Evolutionary conservation across 2,113 vertebrate species (phyloP).

Genomic region (Hemibagrus wyckioides): DNA sequence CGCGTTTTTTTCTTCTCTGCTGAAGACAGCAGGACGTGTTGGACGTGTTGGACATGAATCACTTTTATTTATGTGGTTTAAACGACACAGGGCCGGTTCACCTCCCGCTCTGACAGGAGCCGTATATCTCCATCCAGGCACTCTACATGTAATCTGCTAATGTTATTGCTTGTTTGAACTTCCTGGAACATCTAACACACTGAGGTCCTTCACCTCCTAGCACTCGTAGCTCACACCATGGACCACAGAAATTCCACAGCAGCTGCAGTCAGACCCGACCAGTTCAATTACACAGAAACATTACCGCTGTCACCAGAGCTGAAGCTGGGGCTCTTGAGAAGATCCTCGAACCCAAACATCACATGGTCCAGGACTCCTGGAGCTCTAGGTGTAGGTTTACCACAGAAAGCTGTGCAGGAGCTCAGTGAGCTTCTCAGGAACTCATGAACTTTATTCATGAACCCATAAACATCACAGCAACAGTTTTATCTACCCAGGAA

Average conservation of each 20-base stretch:
- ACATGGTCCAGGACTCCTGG: background rate
- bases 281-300: background rate
- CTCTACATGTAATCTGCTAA: background rate
- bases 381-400: background rate
- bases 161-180: background rate
- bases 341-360: background rate
- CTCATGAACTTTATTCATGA: background rate
- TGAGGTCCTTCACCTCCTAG: background rate
- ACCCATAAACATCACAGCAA: background rate
- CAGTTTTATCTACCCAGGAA: background rate
- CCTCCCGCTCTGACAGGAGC: background rate
- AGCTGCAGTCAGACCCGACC: background rate
- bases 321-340: background rate
- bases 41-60: background rate
- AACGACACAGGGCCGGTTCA: background rate
- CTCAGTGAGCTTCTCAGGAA: background rate
- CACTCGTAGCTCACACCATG: background rate
- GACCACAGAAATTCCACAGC: background rate
- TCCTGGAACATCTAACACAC: background rate
- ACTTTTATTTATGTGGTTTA: constrained; percentile 11
- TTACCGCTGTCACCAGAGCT: background rate
- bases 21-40: background rate
- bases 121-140: background rate
- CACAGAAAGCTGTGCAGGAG: background rate
- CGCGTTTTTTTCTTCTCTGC: background rate